These are phyloP conservation scores for Adineta ricciae DNA, from an alignment of 2,888 invertebrate species.

Conservation along the genomic window DNA sequence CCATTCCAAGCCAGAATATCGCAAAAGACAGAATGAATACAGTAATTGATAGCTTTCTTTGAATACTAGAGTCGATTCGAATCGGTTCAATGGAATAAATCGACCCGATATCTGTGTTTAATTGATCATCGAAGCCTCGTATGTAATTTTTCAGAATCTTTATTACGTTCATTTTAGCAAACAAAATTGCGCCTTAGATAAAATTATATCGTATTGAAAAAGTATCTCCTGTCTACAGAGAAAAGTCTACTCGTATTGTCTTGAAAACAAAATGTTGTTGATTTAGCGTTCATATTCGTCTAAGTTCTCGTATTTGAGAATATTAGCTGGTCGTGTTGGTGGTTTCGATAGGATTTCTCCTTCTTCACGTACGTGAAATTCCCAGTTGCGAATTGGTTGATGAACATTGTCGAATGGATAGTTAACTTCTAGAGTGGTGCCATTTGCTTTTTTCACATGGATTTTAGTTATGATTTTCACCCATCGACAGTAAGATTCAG, in stretches of 20 bases:
- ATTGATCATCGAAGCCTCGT: background rate
- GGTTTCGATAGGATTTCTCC: background rate
- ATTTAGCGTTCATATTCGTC: background rate
- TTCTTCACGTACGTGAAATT: background rate
- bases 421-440: background rate
- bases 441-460: background rate
- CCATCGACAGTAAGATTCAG: background rate
- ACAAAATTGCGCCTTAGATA: background rate
- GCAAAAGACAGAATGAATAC: background rate
- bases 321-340: background rate
- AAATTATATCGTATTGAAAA: background rate
- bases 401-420: slow-evolving; percentile 15
- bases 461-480: background rate
- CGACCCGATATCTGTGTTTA: background rate
- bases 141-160: background rate
- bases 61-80: background rate
- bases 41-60: background rate
- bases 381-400: background rate
- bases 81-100: background rate
- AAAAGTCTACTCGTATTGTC: too few species aligned
- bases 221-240: too few species aligned
- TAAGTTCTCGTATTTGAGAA: slow-evolving; percentile 1
- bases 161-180: background rate
- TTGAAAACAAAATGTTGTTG: too few species aligned
- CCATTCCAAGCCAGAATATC: background rate